Evolutionary conservation across 2,888 invertebrate genomes (phyloP).

Genomic region (Synanthedon myopaeformis): DNA sequence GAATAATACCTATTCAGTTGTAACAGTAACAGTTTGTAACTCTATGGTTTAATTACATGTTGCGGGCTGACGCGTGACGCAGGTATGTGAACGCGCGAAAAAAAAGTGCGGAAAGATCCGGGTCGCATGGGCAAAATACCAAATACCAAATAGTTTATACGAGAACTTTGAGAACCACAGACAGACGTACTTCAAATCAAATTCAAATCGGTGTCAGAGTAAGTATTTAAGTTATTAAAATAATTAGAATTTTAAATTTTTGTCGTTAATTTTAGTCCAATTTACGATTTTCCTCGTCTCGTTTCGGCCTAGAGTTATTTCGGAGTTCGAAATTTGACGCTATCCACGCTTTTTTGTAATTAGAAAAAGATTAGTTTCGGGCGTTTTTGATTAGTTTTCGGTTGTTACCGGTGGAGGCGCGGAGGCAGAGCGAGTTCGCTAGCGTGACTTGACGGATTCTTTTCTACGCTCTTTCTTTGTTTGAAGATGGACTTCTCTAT

Average conservation of each 20-base stretch:
- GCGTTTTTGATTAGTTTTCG: slow-evolving; percentile 62
- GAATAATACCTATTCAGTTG: too few relatives aligned
- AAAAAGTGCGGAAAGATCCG: slow-evolving; percentile 38
- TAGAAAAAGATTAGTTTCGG: slow-evolving; percentile 63
- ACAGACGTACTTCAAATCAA: background rate
- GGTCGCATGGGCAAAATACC: slow-evolving; percentile 19
- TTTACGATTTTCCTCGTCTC: slow-evolving; percentile 24
- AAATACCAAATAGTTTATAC: slow-evolving; percentile 8
- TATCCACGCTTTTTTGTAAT: slow-evolving; percentile 52
- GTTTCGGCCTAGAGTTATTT: slow-evolving; percentile 21
- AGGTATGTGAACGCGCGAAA: slow-evolving; percentile 7
- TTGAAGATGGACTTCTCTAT: slow-evolving; percentile 28
- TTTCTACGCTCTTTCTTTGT: slow-evolving; percentile 42
- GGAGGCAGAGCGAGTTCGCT: slow-evolving; percentile 19
- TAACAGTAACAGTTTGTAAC: too few relatives aligned
- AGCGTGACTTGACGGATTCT: slow-evolving; percentile 63
- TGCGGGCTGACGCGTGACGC: slow-evolving; percentile 13
- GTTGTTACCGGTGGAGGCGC: slow-evolving; percentile 25
- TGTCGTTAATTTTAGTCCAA: slow-evolving; percentile 4
- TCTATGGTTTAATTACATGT: slow-evolving; percentile 19
- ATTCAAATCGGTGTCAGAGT: background rate
- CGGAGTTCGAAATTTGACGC: slow-evolving; percentile 31
- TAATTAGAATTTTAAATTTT: background rate
- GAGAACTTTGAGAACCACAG: slow-evolving; percentile 17
- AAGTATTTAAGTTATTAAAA: slow-evolving; percentile 1